A percentile compares a stretch with the other conserved stretches of the same genome.
These are phyloP conservation scores for Phaonia tiefii DNA, from an alignment of 2,888 invertebrate species.

Conservation along the genomic window DNA sequence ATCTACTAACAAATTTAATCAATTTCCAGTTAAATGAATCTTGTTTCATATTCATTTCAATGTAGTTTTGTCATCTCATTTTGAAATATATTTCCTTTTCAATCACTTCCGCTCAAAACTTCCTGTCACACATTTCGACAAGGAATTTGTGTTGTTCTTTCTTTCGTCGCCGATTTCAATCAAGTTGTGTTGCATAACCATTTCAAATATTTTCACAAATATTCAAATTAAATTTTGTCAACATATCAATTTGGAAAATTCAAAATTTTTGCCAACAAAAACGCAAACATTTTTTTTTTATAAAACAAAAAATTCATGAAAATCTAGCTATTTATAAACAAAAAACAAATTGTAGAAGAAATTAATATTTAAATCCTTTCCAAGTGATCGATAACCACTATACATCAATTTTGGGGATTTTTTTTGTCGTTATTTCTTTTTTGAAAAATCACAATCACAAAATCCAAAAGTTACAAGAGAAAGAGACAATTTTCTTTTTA, in stretches of 20 bases:
- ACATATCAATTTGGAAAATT: constrained; percentile 33
- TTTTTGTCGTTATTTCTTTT: too few relatives aligned
- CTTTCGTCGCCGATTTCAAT: background rate
- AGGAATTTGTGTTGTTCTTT: background rate
- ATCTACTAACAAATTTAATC: too few relatives aligned
- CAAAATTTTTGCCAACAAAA: constrained; percentile 21
- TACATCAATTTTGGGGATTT: too few relatives aligned
- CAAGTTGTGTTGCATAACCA: constrained; percentile 25
- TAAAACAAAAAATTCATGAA: too few relatives aligned
- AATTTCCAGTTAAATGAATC: too few relatives aligned
- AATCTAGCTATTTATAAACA: constrained; percentile 22
- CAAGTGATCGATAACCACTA: too few relatives aligned
- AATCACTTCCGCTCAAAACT: background rate
- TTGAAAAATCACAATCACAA: background rate
- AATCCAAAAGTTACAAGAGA: constrained; percentile 8
- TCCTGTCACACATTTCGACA: constrained; percentile 6
- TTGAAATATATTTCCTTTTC: too few relatives aligned
- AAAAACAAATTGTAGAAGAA: background rate
- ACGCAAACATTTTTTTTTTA: background rate
- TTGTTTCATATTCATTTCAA: too few relatives aligned
- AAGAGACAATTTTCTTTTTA: constrained; percentile 11
- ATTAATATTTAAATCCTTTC: too few relatives aligned
- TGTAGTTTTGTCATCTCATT: too few relatives aligned
- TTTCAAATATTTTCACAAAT: constrained; percentile 24
- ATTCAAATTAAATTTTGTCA: constrained; percentile 33